A percentile compares a stretch with the other conserved stretches of the same genome.
Evolutionary conservation across 2,113 vertebrate genomes (phyloP).

Genomic region (Pristiophorus japonicus): DNA sequence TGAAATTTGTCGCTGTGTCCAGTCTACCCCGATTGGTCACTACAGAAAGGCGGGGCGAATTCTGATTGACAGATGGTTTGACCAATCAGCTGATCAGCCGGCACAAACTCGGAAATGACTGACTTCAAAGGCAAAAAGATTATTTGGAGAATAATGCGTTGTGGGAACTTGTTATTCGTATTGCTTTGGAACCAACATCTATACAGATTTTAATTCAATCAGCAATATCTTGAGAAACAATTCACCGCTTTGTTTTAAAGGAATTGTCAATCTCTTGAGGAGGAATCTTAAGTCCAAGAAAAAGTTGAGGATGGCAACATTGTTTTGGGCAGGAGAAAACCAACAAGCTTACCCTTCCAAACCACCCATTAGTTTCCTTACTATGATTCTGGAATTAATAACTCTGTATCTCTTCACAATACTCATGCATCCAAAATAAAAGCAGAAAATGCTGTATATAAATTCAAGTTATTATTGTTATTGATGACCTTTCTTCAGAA

Average conservation of each 20-base stretch:
- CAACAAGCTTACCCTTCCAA: too few species aligned
- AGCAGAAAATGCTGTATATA: not conserved
- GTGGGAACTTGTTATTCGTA: too few species aligned
- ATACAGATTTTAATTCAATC: not conserved
- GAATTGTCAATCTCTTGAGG: not conserved
- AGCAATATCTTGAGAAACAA: not conserved
- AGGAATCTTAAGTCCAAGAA: not conserved
- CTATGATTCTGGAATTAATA: not conserved
- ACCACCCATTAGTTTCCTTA: not conserved
- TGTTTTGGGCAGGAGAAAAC: not conserved
- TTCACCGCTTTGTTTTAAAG: not conserved
- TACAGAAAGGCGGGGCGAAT: not conserved
- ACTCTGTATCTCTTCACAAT: not conserved
- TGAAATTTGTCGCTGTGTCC: not conserved
- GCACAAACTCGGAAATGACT: not conserved
- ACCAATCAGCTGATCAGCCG: not conserved
- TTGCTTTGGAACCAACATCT: not conserved
- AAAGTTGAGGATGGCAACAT: not conserved
- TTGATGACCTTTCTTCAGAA: not conserved
- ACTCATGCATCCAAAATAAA: not conserved
- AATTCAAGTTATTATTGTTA: not conserved
- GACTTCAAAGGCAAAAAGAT: not conserved
- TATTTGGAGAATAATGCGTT: not conserved
- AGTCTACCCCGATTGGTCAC: not conserved
- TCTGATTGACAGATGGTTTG: not conserved